Evolutionary conservation across 2,113 vertebrate species (phyloP).

Genomic region (Stigmatopora argus): DNA sequence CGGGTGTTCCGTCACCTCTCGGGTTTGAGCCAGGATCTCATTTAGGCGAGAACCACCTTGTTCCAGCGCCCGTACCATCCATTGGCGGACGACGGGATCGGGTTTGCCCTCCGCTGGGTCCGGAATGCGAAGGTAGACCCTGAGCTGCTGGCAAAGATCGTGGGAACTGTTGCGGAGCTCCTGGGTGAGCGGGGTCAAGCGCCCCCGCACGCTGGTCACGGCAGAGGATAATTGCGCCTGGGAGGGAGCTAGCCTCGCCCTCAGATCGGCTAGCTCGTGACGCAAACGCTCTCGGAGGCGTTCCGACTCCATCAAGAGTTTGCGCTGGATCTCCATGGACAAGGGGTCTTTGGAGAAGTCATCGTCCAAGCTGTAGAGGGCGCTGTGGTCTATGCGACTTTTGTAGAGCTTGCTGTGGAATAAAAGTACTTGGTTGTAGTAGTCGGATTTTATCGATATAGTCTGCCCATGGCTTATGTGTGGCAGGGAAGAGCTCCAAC

Average conservation of each 20-base stretch:
- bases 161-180: slow-evolving; percentile 72
- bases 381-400: slow-evolving; percentile 65
- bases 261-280: slow-evolving; percentile 76
- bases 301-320: slow-evolving; percentile 60
- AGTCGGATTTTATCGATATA: neutral
- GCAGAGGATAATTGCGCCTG: slow-evolving; percentile 54
- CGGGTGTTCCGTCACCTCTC: slow-evolving; percentile 64
- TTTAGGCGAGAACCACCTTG: slow-evolving; percentile 46
- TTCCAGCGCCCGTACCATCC: slow-evolving; percentile 55
- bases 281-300: slow-evolving; percentile 67
- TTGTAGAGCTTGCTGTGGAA: slow-evolving; percentile 69
- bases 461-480: too few species aligned
- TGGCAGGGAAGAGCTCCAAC: neutral
- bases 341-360: slow-evolving; percentile 57
- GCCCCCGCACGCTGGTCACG: slow-evolving; percentile 71
- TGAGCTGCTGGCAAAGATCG: slow-evolving; percentile 73
- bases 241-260: slow-evolving; percentile 69
- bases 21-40: slow-evolving; percentile 58
- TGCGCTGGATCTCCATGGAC: slow-evolving; percentile 37
- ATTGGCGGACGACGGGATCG: slow-evolving; percentile 37
- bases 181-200: slow-evolving; percentile 66
- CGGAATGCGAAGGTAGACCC: slow-evolving; percentile 49
- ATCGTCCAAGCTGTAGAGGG: slow-evolving; percentile 54
- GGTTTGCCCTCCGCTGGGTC: slow-evolving; percentile 44
- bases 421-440: neutral